A percentile compares a stretch with the other conserved stretches of the same genome.
Conservation (phyloP, 2,797 vertebrate species). For the Sebastiscus albofasciatus region DNA sequence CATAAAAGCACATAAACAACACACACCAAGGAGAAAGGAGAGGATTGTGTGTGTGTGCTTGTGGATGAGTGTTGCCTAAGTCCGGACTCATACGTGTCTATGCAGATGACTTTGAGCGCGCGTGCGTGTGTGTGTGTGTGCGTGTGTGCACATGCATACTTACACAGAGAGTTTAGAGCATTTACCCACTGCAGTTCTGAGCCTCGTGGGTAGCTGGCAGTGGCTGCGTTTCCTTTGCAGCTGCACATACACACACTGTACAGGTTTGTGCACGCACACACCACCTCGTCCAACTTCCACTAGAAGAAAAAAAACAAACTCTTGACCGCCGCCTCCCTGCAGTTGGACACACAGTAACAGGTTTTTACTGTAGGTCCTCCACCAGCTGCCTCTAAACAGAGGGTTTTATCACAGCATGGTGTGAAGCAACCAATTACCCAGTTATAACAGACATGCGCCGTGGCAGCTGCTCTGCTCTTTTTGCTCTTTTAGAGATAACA, state of each 20-base stretch:
- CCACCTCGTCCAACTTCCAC: neutral
- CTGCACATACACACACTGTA: neutral
- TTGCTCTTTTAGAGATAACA: slow-evolving; percentile 18
- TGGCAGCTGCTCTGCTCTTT: slow-evolving; percentile 35
- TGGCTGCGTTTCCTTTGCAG: slow-evolving; percentile 15
- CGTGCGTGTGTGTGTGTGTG: neutral
- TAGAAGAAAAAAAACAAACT: neutral
- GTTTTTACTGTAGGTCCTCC: slow-evolving; percentile 30
- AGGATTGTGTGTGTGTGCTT: neutral
- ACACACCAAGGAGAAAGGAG: slow-evolving; percentile 40
- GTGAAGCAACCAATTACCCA: slow-evolving; percentile 50
- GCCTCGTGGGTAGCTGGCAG: slow-evolving; percentile 3
- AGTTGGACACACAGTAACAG: slow-evolving; percentile 21
- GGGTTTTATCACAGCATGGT: slow-evolving; percentile 58
- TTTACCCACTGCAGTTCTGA: slow-evolving; percentile 22
- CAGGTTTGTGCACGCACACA: neutral
- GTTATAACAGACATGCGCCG: slow-evolving; percentile 24
- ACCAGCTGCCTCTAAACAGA: slow-evolving; percentile 44
- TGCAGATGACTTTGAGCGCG: slow-evolving; percentile 9
- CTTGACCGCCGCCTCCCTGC: slow-evolving; percentile 16
- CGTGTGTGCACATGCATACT: neutral
- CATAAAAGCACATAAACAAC: slow-evolving; percentile 78
- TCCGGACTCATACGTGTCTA: slow-evolving; percentile 10
- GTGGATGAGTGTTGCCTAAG: neutral
- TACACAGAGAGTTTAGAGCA: slow-evolving; percentile 7